A percentile compares a stretch with the other conserved stretches of the same genome.
These are phyloP conservation scores for Hydrophis major DNA, from an alignment of 2,797 vertebrate species.

Conservation along the genomic window DNA sequence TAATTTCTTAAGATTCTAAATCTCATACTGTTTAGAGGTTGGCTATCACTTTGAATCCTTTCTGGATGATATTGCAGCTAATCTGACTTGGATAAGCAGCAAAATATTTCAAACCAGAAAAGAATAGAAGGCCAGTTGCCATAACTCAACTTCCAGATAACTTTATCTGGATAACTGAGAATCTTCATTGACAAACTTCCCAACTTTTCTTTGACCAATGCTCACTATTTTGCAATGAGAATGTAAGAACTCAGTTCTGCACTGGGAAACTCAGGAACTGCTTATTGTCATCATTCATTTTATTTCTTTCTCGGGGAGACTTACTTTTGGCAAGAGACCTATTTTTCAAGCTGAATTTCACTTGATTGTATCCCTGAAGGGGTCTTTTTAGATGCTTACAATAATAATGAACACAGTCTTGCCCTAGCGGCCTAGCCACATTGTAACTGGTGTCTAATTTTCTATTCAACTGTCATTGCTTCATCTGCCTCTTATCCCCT, in stretches of 20 bases:
- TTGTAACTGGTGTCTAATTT: neutral
- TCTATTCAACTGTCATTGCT: neutral
- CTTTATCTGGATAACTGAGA: too few species aligned
- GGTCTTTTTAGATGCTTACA: neutral
- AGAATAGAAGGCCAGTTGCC: too few species aligned
- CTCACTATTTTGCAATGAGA: neutral
- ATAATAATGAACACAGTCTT: neutral
- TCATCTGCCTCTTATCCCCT: neutral
- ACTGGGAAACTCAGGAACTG: neutral
- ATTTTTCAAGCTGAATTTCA: neutral
- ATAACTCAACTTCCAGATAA: too few species aligned
- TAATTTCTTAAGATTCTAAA: neutral
- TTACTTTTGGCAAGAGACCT: neutral
- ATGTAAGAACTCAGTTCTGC: neutral
- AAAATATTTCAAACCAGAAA: neutral
- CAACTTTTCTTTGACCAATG: neutral
- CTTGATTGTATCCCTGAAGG: neutral
- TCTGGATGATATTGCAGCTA: neutral
- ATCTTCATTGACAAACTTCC: neutral
- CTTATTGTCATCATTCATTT: neutral
- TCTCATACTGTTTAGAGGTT: neutral
- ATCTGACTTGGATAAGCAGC: neutral
- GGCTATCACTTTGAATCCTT: neutral
- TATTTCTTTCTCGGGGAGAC: neutral
- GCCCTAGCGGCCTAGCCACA: neutral